Evolutionary conservation across 2,113 vertebrate genomes (phyloP), one percentile per base, ranked within the genome.

Genomic region (Myrmophylax atrothorax): DNA sequence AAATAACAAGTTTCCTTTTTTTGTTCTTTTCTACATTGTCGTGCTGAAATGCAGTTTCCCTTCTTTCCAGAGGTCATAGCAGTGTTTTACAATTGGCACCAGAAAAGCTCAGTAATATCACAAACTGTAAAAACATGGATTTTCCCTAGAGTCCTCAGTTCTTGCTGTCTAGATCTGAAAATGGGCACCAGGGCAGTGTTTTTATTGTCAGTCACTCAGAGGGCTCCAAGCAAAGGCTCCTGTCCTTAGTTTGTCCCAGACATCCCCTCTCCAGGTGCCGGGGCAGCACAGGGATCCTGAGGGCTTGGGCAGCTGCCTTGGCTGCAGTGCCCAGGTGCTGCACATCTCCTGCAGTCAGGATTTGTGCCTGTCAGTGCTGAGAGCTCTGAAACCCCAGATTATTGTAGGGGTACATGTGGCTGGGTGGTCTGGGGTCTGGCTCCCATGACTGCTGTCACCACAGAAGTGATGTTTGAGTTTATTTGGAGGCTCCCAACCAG

Each of bases 1-100:
- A 95, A 93, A 93, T 90, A 97, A 97, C 69, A 94, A 73, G 59
- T 93, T 96, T 96, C 92, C 91, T 78, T 92, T 95, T 96, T 95
- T 93, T 96, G 81, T 92, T 84, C 91, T 85, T 90, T 93, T 88
- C 87, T 95, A 46, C 35, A 1, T 75, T 94, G 91, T 95, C 6
- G 7, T 93, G 87, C 84, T 94, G 93, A 96, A 96, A 96, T 91
- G 77, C 86, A 93, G 92, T 97, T 93, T 96, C 87, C 60, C 64
- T 90, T 76, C 78, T 95, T 96, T 93, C 74, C 92, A 93, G 79
- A 92, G 87, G 88, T 91, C 53, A 4, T 81, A 83, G 76, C 70
- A 50, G 63, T 37, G 74, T 84, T 90, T 97, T 88, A 75, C 87
- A 96, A 93, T 87, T 87, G 93, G 93, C 91, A 91, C 59, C 25